Base-by-base conservation (phyloP, 2,888 invertebrate species). In the Anarsia innoxiella region DNA sequence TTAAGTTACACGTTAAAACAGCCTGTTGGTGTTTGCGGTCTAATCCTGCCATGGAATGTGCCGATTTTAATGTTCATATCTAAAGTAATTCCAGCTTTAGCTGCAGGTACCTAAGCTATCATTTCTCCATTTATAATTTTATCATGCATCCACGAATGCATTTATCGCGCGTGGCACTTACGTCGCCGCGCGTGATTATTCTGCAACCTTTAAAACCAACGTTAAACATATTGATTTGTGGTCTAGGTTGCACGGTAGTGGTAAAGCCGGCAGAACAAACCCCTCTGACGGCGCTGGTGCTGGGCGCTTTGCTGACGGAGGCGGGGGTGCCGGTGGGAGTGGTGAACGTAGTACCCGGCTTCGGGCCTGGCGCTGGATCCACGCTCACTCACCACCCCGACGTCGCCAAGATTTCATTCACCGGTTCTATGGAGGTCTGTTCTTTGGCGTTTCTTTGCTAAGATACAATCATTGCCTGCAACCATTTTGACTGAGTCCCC, bases 201-300 rank as follows among this genome's bases (percentile, higher is more conserved):
- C n/a, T n/a, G n/a, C n/a, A n/a, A n/a, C n/a, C n/a, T n/a, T n/a
- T n/a, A n/a, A n/a, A n/a, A n/a, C n/a, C n/a, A n/a, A n/a, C n/a
- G n/a, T n/a, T n/a, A n/a, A n/a, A n/a, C n/a, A n/a, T n/a, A n/a
- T n/a, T n/a, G n/a, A n/a, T n/a, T n/a, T n/a, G n/a, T n/a, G n/a
- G n/a, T 5, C 3, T 37, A 84, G 93, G 92, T 51, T 90, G 96
- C 66, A 94, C 93, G 0, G 87, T 96, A 32, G 89, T 97, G 3
- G 79, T 97, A 48, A 98, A 98, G 70, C 94, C 97, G 2, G 97
- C 98, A 0, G 97, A 98, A 67, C 97, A 97, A 74, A 98, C 97
- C 0, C 93, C 96, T 0, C 82, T 98, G n/a, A 94, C 97, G 0
- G 95, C 97, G 0, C 80, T 97, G 6, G 94, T 96, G 55, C 79